A percentile compares a stretch with the other conserved stretches of the same genome.
phyloP scores from a whole-genome alignment of 2,113 vertebrate genomes.

The Rhagologus leucostigma region DNA sequence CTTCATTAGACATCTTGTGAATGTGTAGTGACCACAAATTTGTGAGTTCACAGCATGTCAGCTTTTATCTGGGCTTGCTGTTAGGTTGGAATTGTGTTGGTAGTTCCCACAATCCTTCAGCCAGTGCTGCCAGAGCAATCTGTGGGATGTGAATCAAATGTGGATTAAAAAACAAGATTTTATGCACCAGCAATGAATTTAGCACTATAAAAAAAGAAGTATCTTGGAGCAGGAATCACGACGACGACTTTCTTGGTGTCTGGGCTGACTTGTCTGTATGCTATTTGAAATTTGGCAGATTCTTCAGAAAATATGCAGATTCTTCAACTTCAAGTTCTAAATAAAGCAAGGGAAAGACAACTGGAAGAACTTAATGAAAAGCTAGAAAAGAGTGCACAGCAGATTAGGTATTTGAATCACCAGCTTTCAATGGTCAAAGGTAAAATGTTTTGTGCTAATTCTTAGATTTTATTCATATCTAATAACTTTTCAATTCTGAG shows the following conservation, averaged over 20 bases:
- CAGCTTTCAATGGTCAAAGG: conserved; percentile 91
- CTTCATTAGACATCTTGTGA: background rate
- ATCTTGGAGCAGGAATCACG: background rate
- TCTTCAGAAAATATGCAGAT: conserved; percentile 83
- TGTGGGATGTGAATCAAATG: background rate
- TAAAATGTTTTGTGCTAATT: conserved; percentile 35
- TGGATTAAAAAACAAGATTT: background rate
- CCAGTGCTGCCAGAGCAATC: background rate
- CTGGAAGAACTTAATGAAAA: conserved; percentile 85
- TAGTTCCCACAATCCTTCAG: background rate
- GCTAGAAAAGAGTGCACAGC: conserved; percentile 85
- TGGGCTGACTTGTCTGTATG: background rate
- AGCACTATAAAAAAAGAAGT: background rate
- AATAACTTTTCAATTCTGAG: background rate
- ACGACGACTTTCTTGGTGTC: background rate
- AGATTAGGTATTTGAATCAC: conserved; percentile 88
- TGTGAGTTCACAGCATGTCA: background rate
- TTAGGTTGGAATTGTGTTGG: background rate
- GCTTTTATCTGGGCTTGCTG: background rate
- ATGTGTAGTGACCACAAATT: background rate
- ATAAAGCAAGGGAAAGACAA: conserved; percentile 88
- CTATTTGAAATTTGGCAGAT: conserved; percentile 72
- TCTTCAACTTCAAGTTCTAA: conserved; percentile 88
- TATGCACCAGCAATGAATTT: background rate
- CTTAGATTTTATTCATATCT: background rate